These are phyloP conservation scores for Penaeus monodon DNA, from an alignment of 2,888 invertebrate genomes.

Conservation along the genomic window DNA sequence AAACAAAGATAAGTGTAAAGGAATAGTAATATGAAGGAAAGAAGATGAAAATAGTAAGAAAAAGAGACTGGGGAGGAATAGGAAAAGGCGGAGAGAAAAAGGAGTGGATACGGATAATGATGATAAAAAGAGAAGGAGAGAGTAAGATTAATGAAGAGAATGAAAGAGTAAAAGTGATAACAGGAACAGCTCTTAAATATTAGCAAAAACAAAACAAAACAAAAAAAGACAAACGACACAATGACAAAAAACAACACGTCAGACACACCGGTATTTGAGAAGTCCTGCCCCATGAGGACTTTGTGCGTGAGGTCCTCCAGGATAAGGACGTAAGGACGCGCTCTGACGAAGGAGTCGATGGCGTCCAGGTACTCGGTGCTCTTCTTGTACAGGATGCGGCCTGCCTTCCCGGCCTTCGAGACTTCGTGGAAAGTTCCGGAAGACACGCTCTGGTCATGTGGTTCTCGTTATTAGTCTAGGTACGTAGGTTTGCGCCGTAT, in stretches of 20 bases:
- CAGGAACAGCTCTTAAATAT: too few relatives aligned
- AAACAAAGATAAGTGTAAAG: too few relatives aligned
- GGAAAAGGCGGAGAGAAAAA: too few relatives aligned
- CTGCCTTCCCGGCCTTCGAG: neutral
- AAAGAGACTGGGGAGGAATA: too few relatives aligned
- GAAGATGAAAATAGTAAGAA: too few relatives aligned
- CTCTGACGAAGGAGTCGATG: neutral
- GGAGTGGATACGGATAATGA: too few relatives aligned
- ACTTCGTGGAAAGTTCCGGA: constrained; percentile 26
- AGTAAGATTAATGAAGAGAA: too few relatives aligned
- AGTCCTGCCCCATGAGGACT: constrained; percentile 13
- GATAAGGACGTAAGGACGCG: constrained; percentile 7
- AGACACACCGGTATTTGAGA: neutral
- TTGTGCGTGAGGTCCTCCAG: constrained; percentile 8
- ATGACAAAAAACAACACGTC: neutral
- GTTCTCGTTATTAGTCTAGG: too few relatives aligned
- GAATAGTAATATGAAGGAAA: too few relatives aligned
- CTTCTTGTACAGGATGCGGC: neutral
- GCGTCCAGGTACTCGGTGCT: neutral
- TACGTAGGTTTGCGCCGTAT: too few relatives aligned
- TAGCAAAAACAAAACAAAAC: too few relatives aligned
- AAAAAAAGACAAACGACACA: neutral
- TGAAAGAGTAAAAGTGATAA: too few relatives aligned
- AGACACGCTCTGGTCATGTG: neutral
- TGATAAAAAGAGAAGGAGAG: neutral